Conservation (phyloP, 2,888 invertebrate genomes). For the Platycheirus albimanus region DNA sequence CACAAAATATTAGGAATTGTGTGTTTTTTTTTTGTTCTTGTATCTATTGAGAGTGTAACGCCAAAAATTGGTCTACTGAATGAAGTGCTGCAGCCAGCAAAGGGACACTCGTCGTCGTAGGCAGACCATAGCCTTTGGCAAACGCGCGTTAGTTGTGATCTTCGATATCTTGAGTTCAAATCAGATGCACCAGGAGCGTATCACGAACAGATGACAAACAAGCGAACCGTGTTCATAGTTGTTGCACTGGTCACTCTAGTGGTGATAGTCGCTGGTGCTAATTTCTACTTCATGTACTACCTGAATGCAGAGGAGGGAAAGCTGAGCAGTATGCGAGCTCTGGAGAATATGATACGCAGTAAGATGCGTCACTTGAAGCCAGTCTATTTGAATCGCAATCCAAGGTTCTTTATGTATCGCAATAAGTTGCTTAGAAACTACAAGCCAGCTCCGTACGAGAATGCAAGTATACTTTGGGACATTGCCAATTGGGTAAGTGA, state of each 20-base stretch:
- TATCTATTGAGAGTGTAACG: conserved; percentile 52
- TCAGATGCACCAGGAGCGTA: conserved; percentile 59
- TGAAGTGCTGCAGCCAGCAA: conserved; percentile 65
- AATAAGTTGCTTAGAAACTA: conserved; percentile 81
- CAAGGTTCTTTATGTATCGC: conserved; percentile 82
- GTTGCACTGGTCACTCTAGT: conserved; percentile 79
- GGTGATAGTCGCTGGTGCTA: conserved; percentile 79
- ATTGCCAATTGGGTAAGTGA: conserved; percentile 82
- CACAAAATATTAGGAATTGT: conserved; percentile 6
- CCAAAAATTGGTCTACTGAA: conserved; percentile 57
- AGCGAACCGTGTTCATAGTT: conserved; percentile 79
- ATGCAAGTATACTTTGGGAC: conserved; percentile 84
- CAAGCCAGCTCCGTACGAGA: conserved; percentile 82
- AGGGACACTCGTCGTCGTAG: conserved; percentile 68
- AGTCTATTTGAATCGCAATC: conserved; percentile 82
- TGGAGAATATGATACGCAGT: conserved; percentile 81
- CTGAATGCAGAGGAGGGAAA: conserved; percentile 81
- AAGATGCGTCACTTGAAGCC: conserved; percentile 81
- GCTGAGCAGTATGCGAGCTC: conserved; percentile 82
- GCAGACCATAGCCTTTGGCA: conserved; percentile 57
- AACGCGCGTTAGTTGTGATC: conserved; percentile 60
- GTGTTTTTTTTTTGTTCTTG: conserved; percentile 37
- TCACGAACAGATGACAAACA: conserved; percentile 76
- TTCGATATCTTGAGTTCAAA: conserved; percentile 68
- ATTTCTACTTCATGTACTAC: conserved; percentile 82